Evolutionary conservation across 2,888 invertebrate species (phyloP).

Genomic region (Toxonevra muliebris): DNA sequence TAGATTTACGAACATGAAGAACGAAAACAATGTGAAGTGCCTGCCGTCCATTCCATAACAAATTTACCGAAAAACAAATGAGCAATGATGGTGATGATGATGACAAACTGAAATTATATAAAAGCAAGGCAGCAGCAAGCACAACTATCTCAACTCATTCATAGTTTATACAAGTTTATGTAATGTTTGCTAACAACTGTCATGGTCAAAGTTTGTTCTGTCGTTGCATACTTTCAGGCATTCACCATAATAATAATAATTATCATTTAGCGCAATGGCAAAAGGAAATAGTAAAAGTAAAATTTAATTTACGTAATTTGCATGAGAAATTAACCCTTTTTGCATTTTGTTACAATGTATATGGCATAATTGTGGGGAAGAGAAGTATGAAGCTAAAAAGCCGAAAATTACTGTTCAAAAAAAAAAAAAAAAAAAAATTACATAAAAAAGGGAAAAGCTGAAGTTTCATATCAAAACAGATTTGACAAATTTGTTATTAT

Average conservation of each 20-base stretch:
- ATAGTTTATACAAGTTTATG: no score
- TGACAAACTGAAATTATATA: no score
- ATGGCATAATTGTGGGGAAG: conserved; percentile 15
- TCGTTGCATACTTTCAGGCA: conserved; percentile 26
- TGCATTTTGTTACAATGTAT: conserved; percentile 20
- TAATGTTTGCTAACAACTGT: conserved; percentile 7
- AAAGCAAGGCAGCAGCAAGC: no score
- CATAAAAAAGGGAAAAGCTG: conserved; percentile 5
- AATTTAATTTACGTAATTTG: conserved; percentile 42
- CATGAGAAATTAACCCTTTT: conserved; percentile 37
- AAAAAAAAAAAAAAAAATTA: not conserved
- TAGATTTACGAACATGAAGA: no score
- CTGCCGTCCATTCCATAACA: no score
- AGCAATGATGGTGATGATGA: no score
- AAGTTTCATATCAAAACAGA: conserved; percentile 51
- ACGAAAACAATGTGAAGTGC: no score
- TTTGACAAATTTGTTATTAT: conserved; percentile 58
- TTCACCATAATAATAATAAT: conserved; percentile 29
- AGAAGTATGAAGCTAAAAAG: not conserved
- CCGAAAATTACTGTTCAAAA: conserved; percentile 12
- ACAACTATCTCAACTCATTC: no score
- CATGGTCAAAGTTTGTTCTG: conserved; percentile 32
- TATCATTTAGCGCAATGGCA: conserved; percentile 28
- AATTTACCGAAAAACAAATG: no score
- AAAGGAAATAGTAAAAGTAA: conserved; percentile 36